Evolutionary conservation across 2,113 vertebrate genomes (phyloP).

Genomic region (Leuciscus idus): DNA sequence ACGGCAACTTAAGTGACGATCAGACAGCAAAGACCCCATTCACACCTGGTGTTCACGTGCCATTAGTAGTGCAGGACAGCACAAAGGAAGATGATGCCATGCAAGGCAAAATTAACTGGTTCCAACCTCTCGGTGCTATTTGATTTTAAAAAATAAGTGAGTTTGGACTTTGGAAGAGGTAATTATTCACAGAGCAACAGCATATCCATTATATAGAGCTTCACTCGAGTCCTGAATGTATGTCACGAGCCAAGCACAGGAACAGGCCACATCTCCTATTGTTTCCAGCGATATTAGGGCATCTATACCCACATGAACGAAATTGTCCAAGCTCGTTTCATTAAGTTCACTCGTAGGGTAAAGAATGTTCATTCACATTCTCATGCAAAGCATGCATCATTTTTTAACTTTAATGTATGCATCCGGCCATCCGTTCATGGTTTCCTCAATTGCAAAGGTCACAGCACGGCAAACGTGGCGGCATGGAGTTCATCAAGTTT

Average conservation of each 20-base stretch:
- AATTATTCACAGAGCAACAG: not conserved
- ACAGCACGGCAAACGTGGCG: slow-evolving; percentile 64
- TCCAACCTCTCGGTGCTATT: slow-evolving; percentile 79
- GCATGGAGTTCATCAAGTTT: slow-evolving; percentile 36
- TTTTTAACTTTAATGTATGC: not conserved
- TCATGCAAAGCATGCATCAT: slow-evolving; percentile 43
- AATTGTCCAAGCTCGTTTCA: not conserved
- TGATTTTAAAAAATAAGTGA: slow-evolving; percentile 64
- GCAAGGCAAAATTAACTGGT: slow-evolving; percentile 52
- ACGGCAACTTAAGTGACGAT: too few species aligned
- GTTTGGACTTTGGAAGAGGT: slow-evolving; percentile 15
- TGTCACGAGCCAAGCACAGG: slow-evolving; percentile 32
- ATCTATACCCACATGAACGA: slow-evolving; percentile 9
- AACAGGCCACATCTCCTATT: not conserved
- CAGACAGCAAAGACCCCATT: slow-evolving; percentile 7
- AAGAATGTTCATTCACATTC: not conserved
- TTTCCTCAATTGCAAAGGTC: slow-evolving; percentile 53
- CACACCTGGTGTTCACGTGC: slow-evolving; percentile 54
- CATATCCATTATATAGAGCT: slow-evolving; percentile 10
- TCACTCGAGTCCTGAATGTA: slow-evolving; percentile 18
- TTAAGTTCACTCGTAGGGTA: not conserved
- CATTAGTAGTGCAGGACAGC: slow-evolving; percentile 51
- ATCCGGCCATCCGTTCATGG: not conserved
- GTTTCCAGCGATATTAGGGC: not conserved
- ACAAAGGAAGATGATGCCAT: slow-evolving; percentile 49